Conservation (phyloP, 2,888 invertebrate genomes). For the Prosapia bicincta region DNA sequence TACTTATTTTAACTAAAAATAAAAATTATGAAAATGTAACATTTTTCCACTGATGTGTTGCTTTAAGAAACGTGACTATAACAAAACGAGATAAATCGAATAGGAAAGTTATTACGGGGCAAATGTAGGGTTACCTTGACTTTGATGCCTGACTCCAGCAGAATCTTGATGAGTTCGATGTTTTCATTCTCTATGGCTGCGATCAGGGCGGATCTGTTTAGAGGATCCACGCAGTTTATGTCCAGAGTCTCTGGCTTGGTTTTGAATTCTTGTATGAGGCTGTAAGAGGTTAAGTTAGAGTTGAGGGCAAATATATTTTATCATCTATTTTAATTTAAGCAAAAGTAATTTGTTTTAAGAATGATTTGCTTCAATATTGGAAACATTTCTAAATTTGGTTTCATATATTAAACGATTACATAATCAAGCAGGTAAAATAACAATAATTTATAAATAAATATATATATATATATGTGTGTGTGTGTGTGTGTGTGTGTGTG, state of each 20-base stretch:
- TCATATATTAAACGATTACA: too few species aligned
- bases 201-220: constrained; percentile 88
- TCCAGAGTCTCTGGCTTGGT: constrained; percentile 68
- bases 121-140: constrained; percentile 63
- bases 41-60: too few species aligned
- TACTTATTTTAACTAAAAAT: not conserved
- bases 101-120: too few species aligned
- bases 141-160: constrained; percentile 77
- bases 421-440: too few species aligned
- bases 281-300: constrained; percentile 44
- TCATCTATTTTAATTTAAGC: not conserved
- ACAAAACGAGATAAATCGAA: too few species aligned
- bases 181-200: constrained; percentile 98
- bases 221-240: constrained; percentile 93
- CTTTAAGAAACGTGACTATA: too few species aligned
- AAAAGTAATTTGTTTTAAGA: too few species aligned
- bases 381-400: too few species aligned
- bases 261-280: constrained; percentile 67
- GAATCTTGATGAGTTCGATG: constrained; percentile 81
- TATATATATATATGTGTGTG: too few species aligned
- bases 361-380: not conserved
- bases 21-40: too few species aligned
- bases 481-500: too few species aligned
- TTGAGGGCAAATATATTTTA: not conserved
- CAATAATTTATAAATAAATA: too few species aligned